These are phyloP conservation scores for Apamea monoglypha DNA, from an alignment of 2,888 invertebrate species.

Conservation along the genomic window DNA sequence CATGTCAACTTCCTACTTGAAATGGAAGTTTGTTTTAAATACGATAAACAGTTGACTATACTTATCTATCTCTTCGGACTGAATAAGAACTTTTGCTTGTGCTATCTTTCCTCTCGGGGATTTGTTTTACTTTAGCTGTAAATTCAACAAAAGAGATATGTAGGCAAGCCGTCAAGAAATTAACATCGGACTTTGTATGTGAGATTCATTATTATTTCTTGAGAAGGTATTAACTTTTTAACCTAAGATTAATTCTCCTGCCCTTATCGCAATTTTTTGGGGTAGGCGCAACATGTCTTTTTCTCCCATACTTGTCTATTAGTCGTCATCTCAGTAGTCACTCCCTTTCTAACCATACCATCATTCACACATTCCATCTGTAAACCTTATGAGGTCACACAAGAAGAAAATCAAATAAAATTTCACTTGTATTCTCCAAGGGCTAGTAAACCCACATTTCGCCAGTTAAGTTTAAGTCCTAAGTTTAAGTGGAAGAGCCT, in stretches of 20 bases:
- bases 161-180: background rate
- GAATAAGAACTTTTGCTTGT: background rate
- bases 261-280: no score
- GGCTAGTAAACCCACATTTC: background rate
- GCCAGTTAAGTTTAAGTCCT: background rate
- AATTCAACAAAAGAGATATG: background rate
- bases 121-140: background rate
- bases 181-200: background rate
- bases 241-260: no score
- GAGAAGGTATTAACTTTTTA: no score
- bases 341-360: no score
- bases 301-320: no score
- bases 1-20: conserved; percentile 18
- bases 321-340: no score
- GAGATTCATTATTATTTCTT: background rate
- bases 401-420: background rate
- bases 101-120: background rate
- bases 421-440: background rate
- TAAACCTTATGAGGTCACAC: background rate
- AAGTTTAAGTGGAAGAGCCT: background rate
- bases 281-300: no score
- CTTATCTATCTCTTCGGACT: conserved; percentile 3
- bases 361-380: no score
- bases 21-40: conserved; percentile 27
- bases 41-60: conserved; percentile 29